Evolutionary conservation across 2,888 invertebrate genomes (phyloP), one percentile per base, ranked within the genome.

Genomic region (Hipparchia sbordonii): DNA sequence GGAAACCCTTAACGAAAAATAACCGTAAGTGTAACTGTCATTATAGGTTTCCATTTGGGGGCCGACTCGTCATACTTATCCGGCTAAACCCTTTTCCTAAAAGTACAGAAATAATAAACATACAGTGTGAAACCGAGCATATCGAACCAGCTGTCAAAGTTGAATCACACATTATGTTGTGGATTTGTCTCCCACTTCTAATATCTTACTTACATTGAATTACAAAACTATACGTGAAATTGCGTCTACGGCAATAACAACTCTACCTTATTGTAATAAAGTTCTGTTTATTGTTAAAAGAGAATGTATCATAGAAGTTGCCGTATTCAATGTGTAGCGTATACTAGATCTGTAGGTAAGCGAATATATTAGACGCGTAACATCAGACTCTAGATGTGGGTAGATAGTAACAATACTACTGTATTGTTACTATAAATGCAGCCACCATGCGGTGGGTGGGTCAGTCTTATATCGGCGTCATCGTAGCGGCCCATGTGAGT

Each of bases 191-290:
- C 62, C 63, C 71, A 69, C 51, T 68, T 74, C 52, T 68, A 48
- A 76, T 77, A 72, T 77, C 72, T 74, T 54, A 77, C 73, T 73
- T 72, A 60, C 67, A 71, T 67, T 71, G 67, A 71, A 71, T 67
- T 70, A 62, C 51, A 68, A 67, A 68, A 60, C 51, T 51, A 39
- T 63, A 54, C 52, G 56, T 70, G 23, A 62, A 62, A 62, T 12
- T 60, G 10, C 8, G 46, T 13, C 33, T 12, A 46, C 45, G 45
- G 54, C 13, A 70, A 39, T 54, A 13, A n/a, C 62, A 56, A 54
- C 70, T 62, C 3, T 52, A 52, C 8, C 12, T 12, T 33, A 3
- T 65, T 12, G 65, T 6, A 52, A 33, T n/a, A 33, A 12, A 33
- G 52, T 33, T 65, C 5, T 65, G 10, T 65, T 65, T 52, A 12